phyloP scores from a whole-genome alignment of 2,113 vertebrate genomes.

The Hippocampus mohnikei region DNA sequence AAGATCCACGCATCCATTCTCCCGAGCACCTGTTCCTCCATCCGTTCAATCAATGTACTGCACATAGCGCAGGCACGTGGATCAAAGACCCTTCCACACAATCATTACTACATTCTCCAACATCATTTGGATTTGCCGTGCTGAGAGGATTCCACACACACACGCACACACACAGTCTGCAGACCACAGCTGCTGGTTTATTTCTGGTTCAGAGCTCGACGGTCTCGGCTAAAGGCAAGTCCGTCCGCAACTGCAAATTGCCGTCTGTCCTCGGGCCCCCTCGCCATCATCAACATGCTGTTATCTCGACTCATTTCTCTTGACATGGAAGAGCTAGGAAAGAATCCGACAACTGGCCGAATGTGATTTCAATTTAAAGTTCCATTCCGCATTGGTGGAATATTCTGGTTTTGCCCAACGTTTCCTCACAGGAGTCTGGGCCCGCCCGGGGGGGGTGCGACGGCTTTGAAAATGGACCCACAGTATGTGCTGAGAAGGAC shows the following conservation, averaged over 20 bases:
- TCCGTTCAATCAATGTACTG: constrained; percentile 7
- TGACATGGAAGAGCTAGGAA: constrained; percentile 2
- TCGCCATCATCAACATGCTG: constrained; percentile 19
- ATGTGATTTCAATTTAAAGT: background rate
- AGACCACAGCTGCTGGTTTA: constrained; percentile 62
- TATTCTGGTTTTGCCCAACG: background rate
- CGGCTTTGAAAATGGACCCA: too few species aligned
- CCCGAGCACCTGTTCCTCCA: constrained; percentile 2
- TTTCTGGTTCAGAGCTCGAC: constrained; percentile 53
- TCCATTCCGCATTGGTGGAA: background rate
- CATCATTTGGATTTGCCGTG: constrained; percentile 38
- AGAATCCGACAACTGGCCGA: constrained; percentile 1
- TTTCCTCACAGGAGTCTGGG: background rate
- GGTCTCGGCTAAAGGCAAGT: constrained; percentile 34
- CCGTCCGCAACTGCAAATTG: constrained; percentile 57
- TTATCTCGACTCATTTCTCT: constrained; percentile 14
- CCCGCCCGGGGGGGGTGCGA: too few species aligned
- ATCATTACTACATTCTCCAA: constrained; percentile 25
- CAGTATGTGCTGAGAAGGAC: too few species aligned
- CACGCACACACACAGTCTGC: constrained; percentile 11
- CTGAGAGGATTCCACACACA: constrained; percentile 29
- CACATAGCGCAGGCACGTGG: background rate
- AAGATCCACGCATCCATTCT: constrained; percentile 17
- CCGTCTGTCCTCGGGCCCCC: constrained; percentile 39
- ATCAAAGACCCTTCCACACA: constrained; percentile 29